Evolutionary conservation across 2,888 invertebrate species (phyloP), one percentile per base, ranked within the genome.

Genomic region (Dryadula phaetusa): DNA sequence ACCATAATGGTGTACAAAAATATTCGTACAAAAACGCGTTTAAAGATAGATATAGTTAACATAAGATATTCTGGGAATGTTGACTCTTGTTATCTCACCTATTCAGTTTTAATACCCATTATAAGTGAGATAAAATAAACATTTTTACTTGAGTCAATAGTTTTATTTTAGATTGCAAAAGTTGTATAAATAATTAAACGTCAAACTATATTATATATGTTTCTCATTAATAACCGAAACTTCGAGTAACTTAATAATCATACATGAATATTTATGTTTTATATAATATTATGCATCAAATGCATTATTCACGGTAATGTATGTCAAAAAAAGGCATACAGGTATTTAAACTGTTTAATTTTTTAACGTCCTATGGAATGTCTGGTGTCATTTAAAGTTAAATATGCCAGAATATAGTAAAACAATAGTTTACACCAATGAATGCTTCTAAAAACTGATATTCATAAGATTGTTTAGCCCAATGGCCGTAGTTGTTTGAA

Each of bases 71-170:
- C 4, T 52, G 16, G 16, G 16, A 1, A 28, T 28, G 52, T 16
- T 52, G 28, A 16, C 52, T 28, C 28, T 16, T n/a, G 28, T 28
- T 52, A 52, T 28, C 28, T 28, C 16, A 28, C 10, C 28, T 52
- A 28, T 52, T 16, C 28, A 28, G 28, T 52, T 52, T 16, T 28
- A 32, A 32, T 28, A 28, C 10, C 16, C 16, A n/a, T n/a, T n/a
- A n/a, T n/a, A n/a, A n/a, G n/a, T n/a, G n/a, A n/a, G n/a, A n/a
- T 52, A 16, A 28, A 28, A 28, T 52, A 52, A 52, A 28, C 16
- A 52, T 16, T 28, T 52, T 28, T 28, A 28, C 16, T 25, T 52
- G 52, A 28, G 28, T 52, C 52, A 52, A 28, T 28, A 16, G 7
- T 16, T 28, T 52, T 5, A 16, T 28, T 52, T 52, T 0, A 49